phyloP scores from a whole-genome alignment of 1,140 invertebrate species.

The Zaprionus capensis region DNA sequence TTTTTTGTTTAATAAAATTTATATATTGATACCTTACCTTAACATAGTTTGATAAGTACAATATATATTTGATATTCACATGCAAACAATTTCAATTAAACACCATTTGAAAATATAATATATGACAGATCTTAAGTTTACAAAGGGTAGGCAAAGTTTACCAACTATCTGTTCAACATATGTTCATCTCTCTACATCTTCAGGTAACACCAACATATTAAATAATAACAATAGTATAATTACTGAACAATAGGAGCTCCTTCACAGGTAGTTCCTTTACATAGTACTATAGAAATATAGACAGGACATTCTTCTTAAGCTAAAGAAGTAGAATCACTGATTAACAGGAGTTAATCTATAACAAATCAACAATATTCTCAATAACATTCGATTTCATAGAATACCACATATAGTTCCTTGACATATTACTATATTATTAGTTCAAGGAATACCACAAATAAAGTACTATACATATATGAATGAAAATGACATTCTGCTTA shows the following conservation, averaged over 20 bases:
- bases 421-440: too few relatives aligned
- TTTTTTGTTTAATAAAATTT: background rate
- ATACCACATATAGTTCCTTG: too few relatives aligned
- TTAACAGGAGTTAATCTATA: background rate
- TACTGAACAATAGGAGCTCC: background rate
- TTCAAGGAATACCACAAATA: too few relatives aligned
- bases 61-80: slow-evolving; percentile 1
- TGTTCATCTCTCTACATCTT: background rate
- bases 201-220: background rate
- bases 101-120: background rate
- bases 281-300: too few relatives aligned
- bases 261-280: background rate
- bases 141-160: background rate
- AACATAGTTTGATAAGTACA: background rate
- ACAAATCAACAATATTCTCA: background rate
- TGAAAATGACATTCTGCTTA: too few relatives aligned
- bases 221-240: background rate
- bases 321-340: background rate
- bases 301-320: too few relatives aligned
- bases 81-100: background rate
- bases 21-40: background rate
- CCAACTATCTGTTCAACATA: too few relatives aligned
- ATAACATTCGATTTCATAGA: too few relatives aligned
- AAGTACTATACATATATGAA: too few relatives aligned
- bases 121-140: too few relatives aligned